Percentiles rank a stretch among this genome's conserved stretches.
phyloP scores from a whole-genome alignment of 2,797 vertebrate genomes.

The Melanotaenia pygmaea region DNA sequence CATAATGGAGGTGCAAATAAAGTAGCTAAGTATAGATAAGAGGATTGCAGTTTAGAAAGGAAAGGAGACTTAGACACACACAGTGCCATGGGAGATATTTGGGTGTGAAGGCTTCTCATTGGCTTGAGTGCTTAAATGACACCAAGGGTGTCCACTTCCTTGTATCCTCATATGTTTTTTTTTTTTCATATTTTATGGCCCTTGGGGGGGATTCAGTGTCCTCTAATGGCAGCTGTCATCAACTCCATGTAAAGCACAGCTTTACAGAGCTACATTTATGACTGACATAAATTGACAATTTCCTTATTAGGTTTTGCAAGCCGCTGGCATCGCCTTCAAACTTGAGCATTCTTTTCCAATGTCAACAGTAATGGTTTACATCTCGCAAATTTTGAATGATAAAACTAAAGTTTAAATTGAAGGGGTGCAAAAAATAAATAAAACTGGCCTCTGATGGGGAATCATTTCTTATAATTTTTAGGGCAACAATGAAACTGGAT shows the following conservation, averaged over 20 bases:
- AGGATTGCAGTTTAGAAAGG: neutral
- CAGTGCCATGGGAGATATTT: neutral
- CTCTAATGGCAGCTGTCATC: neutral
- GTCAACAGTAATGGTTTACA: neutral
- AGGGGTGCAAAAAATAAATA: too few species aligned
- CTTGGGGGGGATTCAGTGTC: conserved; percentile 21
- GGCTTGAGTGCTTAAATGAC: conserved; percentile 15
- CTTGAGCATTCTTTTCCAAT: neutral
- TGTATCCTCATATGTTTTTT: neutral
- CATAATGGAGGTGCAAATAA: conserved; percentile 3
- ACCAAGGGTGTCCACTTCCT: neutral
- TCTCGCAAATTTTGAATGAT: too few species aligned
- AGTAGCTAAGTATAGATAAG: conserved; percentile 7
- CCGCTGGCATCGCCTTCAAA: neutral
- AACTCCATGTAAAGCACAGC: neutral
- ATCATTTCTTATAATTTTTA: neutral
- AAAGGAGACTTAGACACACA: conserved; percentile 3
- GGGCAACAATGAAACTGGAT: neutral
- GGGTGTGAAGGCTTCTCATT: conserved; percentile 2
- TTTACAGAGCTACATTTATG: neutral
- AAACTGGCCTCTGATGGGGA: too few species aligned
- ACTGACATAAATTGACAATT: too few species aligned
- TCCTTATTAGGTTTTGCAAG: neutral
- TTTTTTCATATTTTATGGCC: conserved; percentile 16
- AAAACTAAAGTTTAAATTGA: too few species aligned